These are phyloP conservation scores for Herminia tarsipennalis DNA, from an alignment of 2,888 invertebrate genomes.

Conservation along the genomic window DNA sequence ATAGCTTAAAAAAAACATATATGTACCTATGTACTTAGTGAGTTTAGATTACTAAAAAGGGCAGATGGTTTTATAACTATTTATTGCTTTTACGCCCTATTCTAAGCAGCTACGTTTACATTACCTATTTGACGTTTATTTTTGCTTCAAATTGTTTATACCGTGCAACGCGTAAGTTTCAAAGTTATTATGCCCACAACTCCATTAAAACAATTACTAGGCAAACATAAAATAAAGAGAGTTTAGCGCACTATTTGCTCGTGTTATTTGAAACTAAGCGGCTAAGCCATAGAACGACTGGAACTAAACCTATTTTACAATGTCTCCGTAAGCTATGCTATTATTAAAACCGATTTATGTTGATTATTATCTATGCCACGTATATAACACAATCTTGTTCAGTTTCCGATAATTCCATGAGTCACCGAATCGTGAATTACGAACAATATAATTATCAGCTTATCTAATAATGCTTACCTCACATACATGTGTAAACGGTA, in stretches of 20 bases:
- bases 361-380: conserved; percentile 17
- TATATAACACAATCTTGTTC: background rate
- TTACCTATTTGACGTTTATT: no score
- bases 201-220: no score
- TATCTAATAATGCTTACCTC: conserved; percentile 8
- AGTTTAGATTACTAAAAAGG: no score
- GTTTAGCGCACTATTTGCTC: background rate
- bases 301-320: conserved; percentile 20
- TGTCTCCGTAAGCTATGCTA: conserved; percentile 9
- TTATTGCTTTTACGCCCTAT: no score
- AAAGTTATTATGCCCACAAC: no score
- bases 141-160: no score
- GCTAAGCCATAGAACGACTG: conserved; percentile 17
- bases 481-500: no score
- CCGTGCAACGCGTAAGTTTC: no score
- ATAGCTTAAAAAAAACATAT: no score
- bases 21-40: no score
- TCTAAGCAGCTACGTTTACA: no score
- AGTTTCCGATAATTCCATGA: conserved; percentile 1
- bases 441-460: conserved; percentile 7
- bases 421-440: conserved; percentile 2
- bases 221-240: background rate
- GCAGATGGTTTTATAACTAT: no score
- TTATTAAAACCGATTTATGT: conserved; percentile 27
- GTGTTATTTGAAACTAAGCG: conserved; percentile 24